These are phyloP conservation scores for Cathartes aura DNA, from an alignment of 2,113 vertebrate species.

Conservation along the genomic window DNA sequence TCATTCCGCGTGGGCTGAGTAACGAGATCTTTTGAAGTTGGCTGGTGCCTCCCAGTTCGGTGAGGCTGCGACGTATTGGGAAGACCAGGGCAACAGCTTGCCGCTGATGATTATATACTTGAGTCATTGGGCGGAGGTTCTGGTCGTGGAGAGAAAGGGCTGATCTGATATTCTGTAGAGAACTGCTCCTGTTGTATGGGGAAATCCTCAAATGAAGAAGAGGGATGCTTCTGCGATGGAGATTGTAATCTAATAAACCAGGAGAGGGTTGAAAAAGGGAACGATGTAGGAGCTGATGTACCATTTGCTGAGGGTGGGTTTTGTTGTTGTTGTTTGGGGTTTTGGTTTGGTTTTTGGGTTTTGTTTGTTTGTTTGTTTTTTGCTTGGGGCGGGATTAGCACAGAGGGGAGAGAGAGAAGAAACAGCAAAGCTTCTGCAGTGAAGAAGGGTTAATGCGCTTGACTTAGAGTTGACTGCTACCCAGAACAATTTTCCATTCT, in stretches of 20 bases:
- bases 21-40: background rate
- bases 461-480: background rate
- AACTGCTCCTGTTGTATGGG: background rate
- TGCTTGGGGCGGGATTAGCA: background rate
- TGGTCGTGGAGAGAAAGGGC: background rate
- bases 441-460: background rate
- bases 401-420: background rate
- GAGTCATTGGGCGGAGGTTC: background rate
- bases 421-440: background rate
- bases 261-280: background rate
- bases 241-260: background rate
- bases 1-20: fast-evolving
- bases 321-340: background rate
- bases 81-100: background rate
- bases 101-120: fast-evolving
- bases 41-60: background rate
- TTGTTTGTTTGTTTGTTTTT: background rate
- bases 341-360: background rate
- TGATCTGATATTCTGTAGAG: background rate
- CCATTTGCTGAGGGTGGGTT: background rate
- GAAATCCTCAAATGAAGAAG: background rate
- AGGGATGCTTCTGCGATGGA: background rate
- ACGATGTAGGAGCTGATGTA: background rate
- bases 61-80: background rate
- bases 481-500: background rate